Conservation (phyloP, 2,113 vertebrate species). For the Daphoenositta chrysoptera region DNA sequence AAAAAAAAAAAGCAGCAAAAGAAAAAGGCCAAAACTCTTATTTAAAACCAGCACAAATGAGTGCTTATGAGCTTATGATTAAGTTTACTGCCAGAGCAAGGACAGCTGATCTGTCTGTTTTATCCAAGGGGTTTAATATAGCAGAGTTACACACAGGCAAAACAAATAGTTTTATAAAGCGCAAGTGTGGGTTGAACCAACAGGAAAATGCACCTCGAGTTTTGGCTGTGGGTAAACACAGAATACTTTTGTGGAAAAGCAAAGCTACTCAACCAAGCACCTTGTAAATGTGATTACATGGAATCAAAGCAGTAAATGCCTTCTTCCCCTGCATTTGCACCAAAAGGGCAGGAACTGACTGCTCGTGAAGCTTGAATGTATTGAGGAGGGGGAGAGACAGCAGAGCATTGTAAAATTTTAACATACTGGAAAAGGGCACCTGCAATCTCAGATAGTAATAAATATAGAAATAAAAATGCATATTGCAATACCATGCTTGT, state of each 20-base stretch:
- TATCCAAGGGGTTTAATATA: background rate
- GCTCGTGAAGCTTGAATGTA: background rate
- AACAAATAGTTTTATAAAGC: background rate
- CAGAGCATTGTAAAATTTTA: background rate
- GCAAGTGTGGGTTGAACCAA: background rate
- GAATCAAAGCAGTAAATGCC: constrained; percentile 9
- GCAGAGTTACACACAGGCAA: background rate
- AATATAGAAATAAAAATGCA: background rate
- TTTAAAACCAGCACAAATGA: background rate
- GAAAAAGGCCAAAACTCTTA: background rate
- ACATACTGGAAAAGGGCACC: background rate
- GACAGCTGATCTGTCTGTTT: background rate
- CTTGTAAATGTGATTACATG: background rate
- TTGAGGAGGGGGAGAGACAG: background rate
- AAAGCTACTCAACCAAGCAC: background rate
- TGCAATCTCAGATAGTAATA: background rate
- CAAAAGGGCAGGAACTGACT: background rate
- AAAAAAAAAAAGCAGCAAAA: background rate
- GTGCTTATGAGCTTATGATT: background rate
- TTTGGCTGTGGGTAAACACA: background rate
- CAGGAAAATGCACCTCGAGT: background rate
- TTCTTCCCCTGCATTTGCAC: background rate
- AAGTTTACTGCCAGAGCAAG: background rate
- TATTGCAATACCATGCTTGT: background rate
- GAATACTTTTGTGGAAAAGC: background rate